These are phyloP conservation scores for Karalla daura DNA, from an alignment of 2,797 vertebrate species.

Conservation along the genomic window DNA sequence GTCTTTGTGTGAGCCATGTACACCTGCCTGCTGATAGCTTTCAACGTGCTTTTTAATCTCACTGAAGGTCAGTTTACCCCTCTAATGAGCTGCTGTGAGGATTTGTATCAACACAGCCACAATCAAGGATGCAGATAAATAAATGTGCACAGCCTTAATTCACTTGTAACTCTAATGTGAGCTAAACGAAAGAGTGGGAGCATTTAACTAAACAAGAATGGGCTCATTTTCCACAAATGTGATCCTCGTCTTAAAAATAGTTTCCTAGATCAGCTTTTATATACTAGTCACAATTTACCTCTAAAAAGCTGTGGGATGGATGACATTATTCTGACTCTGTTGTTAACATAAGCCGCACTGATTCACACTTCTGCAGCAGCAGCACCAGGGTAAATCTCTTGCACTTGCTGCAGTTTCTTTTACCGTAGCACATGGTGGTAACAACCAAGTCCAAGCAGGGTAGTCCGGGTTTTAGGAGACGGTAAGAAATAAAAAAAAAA, in stretches of 20 bases:
- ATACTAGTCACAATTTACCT: neutral
- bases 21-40: constrained; percentile 61
- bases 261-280: neutral
- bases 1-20: constrained; percentile 52
- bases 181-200: neutral
- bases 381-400: constrained; percentile 15
- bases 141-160: neutral
- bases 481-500: no score
- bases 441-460: constrained; percentile 36
- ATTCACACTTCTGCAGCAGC: constrained; percentile 24
- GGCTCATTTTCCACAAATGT: neutral
- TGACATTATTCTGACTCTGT: neutral
- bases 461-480: constrained; percentile 19
- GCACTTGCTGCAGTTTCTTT: constrained; percentile 17
- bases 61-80: constrained; percentile 62
- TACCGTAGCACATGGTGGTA: constrained; percentile 18
- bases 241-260: neutral
- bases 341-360: constrained; percentile 7
- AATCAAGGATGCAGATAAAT: neutral
- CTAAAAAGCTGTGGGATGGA: constrained; percentile 1
- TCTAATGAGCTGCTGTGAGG: constrained; percentile 60
- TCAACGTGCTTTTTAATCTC: constrained; percentile 24
- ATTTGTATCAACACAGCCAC: constrained; percentile 32
- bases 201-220: neutral
- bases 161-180: neutral